A percentile compares a stretch with the other conserved stretches of the same genome.
Conservation (phyloP, 2,113 vertebrate genomes). For the Agelaius tricolor region DNA sequence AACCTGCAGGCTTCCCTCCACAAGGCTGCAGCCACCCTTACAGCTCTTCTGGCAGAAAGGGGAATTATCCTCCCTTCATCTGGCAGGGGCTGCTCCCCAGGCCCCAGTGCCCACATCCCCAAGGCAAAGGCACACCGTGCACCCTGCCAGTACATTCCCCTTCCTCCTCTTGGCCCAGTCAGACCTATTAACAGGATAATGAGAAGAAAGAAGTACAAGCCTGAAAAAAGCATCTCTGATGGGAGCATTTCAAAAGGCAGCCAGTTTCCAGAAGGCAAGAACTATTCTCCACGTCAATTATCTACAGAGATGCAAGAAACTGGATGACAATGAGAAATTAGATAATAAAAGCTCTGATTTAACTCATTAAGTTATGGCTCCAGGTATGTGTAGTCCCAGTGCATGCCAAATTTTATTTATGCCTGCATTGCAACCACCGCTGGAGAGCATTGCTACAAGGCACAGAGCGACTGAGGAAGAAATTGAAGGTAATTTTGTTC, state of each 20-base stretch:
- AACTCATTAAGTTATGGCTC: constrained; percentile 33
- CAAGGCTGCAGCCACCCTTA: not conserved
- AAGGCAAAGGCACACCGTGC: not conserved
- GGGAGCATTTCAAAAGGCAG: constrained; percentile 13
- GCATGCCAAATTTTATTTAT: not conserved
- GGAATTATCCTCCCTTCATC: not conserved
- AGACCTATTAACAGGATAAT: not conserved
- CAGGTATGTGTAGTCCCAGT: not conserved
- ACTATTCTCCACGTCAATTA: not conserved
- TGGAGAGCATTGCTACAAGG: not conserved
- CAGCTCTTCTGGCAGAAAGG: not conserved
- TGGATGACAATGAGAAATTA: constrained; percentile 7
- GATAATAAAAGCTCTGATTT: constrained; percentile 30
- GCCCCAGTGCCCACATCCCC: not conserved
- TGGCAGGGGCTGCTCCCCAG: not conserved
- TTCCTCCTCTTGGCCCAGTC: not conserved
- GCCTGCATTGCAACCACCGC: not conserved
- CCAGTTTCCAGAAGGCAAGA: constrained; percentile 18
- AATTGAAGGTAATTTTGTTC: not conserved
- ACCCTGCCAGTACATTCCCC: not conserved
- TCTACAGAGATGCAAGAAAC: not conserved
- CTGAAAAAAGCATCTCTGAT: not conserved
- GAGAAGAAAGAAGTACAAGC: not conserved
- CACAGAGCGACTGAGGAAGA: not conserved
- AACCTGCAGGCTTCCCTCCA: not conserved